A percentile compares a stretch with the other conserved stretches of the same genome.
phyloP scores from a whole-genome alignment of 2,797 vertebrate species.

The Brachyrhaphis roseni region DNA sequence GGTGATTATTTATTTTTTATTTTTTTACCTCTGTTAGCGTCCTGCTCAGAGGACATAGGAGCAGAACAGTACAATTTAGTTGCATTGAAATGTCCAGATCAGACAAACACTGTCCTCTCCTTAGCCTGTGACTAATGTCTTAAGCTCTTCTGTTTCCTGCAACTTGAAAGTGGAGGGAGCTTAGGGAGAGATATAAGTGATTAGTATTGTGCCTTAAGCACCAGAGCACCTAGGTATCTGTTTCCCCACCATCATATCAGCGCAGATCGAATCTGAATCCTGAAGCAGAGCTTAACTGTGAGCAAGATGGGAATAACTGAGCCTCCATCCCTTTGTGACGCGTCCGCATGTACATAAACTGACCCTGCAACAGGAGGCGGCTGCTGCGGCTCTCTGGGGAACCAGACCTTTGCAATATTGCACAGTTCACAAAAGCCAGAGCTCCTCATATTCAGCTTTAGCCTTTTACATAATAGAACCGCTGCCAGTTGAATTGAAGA shows the following conservation, averaged over 20 bases:
- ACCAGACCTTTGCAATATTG: conserved; percentile 15
- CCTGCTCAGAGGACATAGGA: neutral
- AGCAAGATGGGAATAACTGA: conserved; percentile 66
- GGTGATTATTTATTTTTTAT: neutral
- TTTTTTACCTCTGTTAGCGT: neutral
- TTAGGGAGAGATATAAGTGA: conserved; percentile 67
- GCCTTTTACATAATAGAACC: conserved; percentile 26
- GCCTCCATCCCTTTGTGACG: conserved; percentile 48
- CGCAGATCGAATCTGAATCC: conserved; percentile 61
- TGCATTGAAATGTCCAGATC: conserved; percentile 32
- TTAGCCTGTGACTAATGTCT: conserved; percentile 65
- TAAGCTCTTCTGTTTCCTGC: conserved; percentile 51
- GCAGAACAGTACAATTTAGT: neutral
- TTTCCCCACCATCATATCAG: conserved; percentile 58
- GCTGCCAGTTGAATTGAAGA: conserved; percentile 6
- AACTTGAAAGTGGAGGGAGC: conserved; percentile 66
- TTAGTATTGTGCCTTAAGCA: conserved; percentile 62
- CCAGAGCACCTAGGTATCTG: conserved; percentile 58
- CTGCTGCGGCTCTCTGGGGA: conserved; percentile 2
- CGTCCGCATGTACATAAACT: conserved; percentile 52
- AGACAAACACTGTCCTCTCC: conserved; percentile 26
- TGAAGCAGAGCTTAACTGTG: conserved; percentile 58
- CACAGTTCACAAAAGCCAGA: neutral
- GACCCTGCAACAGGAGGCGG: conserved; percentile 34
- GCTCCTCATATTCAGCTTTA: conserved; percentile 9